Conservation (phyloP, 1,140 invertebrate species). For the Aphis craccivora region DNA sequence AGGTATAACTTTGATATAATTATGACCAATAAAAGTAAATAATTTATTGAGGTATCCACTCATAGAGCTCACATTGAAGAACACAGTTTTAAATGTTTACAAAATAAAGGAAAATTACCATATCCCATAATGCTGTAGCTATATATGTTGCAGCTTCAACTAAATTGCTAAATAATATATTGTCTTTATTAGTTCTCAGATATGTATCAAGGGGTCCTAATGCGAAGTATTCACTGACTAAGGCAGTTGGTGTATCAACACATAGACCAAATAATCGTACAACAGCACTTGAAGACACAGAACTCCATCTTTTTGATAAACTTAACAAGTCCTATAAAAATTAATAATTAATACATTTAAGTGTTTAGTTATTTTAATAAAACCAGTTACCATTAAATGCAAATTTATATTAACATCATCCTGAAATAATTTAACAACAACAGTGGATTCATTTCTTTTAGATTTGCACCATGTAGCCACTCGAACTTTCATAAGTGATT, state of each 20-base stretch:
- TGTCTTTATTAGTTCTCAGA: conserved; percentile 67
- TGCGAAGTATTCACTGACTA: conserved; percentile 81
- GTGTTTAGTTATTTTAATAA: not conserved
- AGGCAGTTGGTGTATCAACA: conserved; percentile 75
- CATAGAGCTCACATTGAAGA: too few species aligned
- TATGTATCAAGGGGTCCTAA: conserved; percentile 81
- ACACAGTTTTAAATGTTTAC: not conserved
- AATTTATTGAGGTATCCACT: not conserved
- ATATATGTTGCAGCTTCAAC: conserved; percentile 79
- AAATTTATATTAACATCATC: conserved; percentile 49
- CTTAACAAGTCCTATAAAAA: conserved; percentile 75
- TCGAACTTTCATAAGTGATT: conserved; percentile 52
- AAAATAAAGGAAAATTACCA: conserved; percentile 66
- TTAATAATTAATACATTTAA: conserved; percentile 61
- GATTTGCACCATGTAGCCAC: conserved; percentile 48
- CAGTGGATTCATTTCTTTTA: conserved; percentile 51
- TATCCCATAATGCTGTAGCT: conserved; percentile 81
- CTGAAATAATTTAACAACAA: conserved; percentile 55
- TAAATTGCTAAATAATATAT: conserved; percentile 74
- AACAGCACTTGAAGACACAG: conserved; percentile 76
- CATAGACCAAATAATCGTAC: conserved; percentile 79
- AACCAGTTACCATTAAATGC: conserved; percentile 35
- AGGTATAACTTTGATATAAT: not conserved
- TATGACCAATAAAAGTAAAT: not conserved
- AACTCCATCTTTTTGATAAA: conserved; percentile 76